A percentile compares a stretch with the other conserved stretches of the same genome.
Evolutionary conservation across 2,113 vertebrate genomes (phyloP).

Genomic region (Odontesthes bonariensis): DNA sequence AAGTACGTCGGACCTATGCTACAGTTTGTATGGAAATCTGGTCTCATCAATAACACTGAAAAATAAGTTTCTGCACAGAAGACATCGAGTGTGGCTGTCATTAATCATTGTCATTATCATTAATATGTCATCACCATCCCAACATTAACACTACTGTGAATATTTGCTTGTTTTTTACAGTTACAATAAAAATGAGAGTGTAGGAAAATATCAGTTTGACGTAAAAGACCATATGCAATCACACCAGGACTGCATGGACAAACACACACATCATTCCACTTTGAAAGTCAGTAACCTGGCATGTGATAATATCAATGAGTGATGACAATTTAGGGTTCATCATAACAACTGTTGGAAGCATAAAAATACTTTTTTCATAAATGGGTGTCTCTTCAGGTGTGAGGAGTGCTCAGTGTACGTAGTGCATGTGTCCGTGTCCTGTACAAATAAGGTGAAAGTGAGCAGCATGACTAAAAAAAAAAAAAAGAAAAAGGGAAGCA

Average conservation of each 20-base stretch:
- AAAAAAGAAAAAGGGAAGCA: conserved; percentile 33
- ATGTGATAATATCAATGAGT: neutral
- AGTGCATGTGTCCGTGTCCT: neutral
- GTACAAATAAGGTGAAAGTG: conserved; percentile 25
- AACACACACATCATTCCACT: conserved; percentile 12
- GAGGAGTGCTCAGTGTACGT: conserved; percentile 1
- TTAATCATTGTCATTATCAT: conserved; percentile 18
- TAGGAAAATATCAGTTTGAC: neutral
- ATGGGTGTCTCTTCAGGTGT: conserved; percentile 9
- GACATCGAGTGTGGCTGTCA: conserved; percentile 1
- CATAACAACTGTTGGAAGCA: neutral
- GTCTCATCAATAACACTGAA: neutral
- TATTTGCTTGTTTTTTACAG: neutral
- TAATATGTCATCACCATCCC: neutral
- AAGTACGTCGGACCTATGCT: conserved; percentile 10
- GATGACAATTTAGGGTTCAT: conserved; percentile 10
- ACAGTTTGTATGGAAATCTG: conserved; percentile 1
- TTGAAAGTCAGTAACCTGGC: neutral
- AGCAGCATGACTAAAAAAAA: conserved; percentile 15
- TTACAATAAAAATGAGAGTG: neutral
- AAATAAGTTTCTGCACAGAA: neutral
- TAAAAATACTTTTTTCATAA: conserved; percentile 24
- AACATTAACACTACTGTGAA: conserved; percentile 1
- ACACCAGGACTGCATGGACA: neutral
- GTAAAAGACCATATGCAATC: neutral